phyloP scores from a whole-genome alignment of 1,140 invertebrate species.

The Euglossa dilemma region DNA sequence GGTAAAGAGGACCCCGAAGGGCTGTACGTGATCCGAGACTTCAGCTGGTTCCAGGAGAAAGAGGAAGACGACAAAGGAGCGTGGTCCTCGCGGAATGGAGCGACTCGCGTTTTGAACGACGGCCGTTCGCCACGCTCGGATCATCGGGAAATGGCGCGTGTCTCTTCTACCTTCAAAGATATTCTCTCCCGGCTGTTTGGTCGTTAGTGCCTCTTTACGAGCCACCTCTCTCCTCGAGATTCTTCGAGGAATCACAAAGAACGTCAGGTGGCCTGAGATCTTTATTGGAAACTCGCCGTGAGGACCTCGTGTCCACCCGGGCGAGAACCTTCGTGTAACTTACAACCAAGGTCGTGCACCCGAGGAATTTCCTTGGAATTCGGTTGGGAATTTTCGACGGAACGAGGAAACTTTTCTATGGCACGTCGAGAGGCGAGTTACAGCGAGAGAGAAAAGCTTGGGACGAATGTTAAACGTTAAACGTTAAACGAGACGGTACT shows the following conservation, averaged over 20 bases:
- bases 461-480: no score
- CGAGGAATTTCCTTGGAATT: slow-evolving; percentile 10
- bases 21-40: neutral
- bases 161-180: slow-evolving; percentile 71
- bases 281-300: slow-evolving; percentile 38
- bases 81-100: slow-evolving; percentile 19
- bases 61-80: neutral
- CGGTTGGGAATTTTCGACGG: neutral
- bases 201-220: slow-evolving; percentile 47
- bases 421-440: no score
- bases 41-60: neutral
- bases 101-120: slow-evolving; percentile 60
- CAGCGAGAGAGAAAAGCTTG: no score
- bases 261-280: slow-evolving; percentile 52
- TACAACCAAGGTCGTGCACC: slow-evolving; percentile 15
- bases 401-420: neutral
- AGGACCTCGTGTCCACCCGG: neutral
- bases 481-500: no score
- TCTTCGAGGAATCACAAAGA: slow-evolving; percentile 44
- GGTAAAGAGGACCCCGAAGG: neutral
- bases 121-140: slow-evolving; percentile 70
- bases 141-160: slow-evolving; percentile 71
- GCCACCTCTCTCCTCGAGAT: slow-evolving; percentile 6
- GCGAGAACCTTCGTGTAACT: slow-evolving; percentile 8
- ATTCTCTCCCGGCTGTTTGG: slow-evolving; percentile 31